Base-by-base conservation (phyloP, 2,797 vertebrate species). In the Sebastiscus tertius region DNA sequence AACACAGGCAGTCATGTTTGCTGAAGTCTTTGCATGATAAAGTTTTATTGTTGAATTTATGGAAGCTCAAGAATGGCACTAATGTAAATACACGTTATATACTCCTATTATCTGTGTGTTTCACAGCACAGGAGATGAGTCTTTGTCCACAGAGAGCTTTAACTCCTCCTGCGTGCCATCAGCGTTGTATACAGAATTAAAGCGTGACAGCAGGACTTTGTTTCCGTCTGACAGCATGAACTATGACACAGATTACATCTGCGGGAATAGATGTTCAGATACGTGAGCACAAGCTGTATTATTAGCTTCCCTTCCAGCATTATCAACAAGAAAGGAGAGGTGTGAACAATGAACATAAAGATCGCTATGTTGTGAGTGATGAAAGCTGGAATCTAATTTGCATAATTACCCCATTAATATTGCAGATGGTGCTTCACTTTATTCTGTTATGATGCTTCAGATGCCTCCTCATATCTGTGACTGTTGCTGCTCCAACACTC, bases 341-440 rank as follows among this genome's bases (percentile, higher is more conserved):
- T 66, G 64, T 75, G 36, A 78, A 81, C 62, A 81, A 80, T 26
- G 33, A 86, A 81, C 77, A 83, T 64, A 60, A 77, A 80, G 73
- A 83, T 81, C 26, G 49, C 33, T 76, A 8, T 63, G 75, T 74
- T 54, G 42, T 77, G 76, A 82, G 46, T 18, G 79, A 82, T 81
- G 69, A 84, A 88, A 85, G 74, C 65, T 65, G 58, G 7, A 59
- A 12, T 84, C 9, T 70, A 18, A 92, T 92, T 88, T 90, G 42
- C 82, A 88, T 82, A 75, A 89, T 87, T 70, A 31, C 56, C 16
- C 39, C 59, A 79, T 89, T 87, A 88, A 88, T 90, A 80, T 54
- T 76, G 20, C 55, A 82, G 77, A 76, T 84, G 63, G 58, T 42
- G 73, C 73, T 72, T 85, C 29, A 18, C 71, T 86, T 90, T 80